Evolutionary conservation across 2,113 vertebrate species (phyloP), one percentile per base, ranked within the genome.

Genomic region (Marmota monax): DNA sequence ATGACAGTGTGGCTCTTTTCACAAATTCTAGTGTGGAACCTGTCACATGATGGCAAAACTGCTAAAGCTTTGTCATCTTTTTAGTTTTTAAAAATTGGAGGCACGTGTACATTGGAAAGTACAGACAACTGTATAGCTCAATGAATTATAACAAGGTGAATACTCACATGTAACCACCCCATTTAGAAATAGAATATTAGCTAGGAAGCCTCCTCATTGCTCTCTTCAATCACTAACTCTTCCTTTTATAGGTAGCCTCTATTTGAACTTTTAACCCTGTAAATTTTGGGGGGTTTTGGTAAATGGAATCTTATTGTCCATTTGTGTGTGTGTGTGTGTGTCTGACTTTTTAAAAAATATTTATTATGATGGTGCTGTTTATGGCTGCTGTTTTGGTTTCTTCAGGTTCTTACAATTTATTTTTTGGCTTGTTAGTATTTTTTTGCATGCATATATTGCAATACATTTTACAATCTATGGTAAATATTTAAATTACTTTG

Each of bases 401-500:
- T 20, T 84, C 69, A 51, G 73, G 37, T 53, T 45, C 58, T 69
- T 69, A 12, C 1, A 34, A 58, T 84, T 94, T 96, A 84, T 84
- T 61, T 58, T 91, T 61, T 25, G 22, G 53, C 25, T 80, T 34
- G 27, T 79, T 74, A 32, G 56, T 63, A 45, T 79, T 84, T 53
- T 16, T 25, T 79, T 74, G 56, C 53, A 37, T 92, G n/a, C 39
- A 48, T 85, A 51, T 89, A n/a, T 2, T 39, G 20, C 73, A 58
- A 14, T 58, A 45, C 79, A 84, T 91, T 84, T 45, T 73, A 73
- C 16, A n/a, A 34, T 78, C 39, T 37, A 4, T 53, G 73, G 73
- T 84, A 48, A 70, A 34, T 84, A 73, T 78, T 87, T 90, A 61
- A 86, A 65, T 78, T 72, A 78, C 39, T 78, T 79, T 7, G 87